These are phyloP conservation scores for Xylocampa areola DNA, from an alignment of 2,888 invertebrate genomes.

Conservation along the genomic window DNA sequence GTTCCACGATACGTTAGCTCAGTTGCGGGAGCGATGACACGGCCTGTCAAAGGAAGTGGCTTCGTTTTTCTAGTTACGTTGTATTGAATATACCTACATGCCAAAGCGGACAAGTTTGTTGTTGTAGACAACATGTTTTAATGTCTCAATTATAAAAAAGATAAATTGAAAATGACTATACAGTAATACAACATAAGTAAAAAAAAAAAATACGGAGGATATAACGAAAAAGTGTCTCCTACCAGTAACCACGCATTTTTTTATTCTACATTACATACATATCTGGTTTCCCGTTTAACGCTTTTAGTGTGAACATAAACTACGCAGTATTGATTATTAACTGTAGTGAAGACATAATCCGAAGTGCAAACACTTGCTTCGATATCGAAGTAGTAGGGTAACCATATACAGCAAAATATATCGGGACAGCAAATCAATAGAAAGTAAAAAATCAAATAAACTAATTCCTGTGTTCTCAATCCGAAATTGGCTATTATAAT, in stretches of 20 bases:
- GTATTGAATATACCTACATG: too few species aligned
- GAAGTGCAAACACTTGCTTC: slow-evolving; percentile 45
- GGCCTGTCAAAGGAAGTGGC: too few species aligned
- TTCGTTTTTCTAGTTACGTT: too few species aligned
- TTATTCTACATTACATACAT: neutral
- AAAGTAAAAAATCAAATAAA: slow-evolving; percentile 24
- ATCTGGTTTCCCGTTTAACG: slow-evolving; percentile 23
- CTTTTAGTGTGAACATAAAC: slow-evolving; percentile 22
- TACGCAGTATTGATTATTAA: slow-evolving; percentile 26
- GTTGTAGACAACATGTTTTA: too few species aligned
- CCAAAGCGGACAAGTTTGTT: too few species aligned
- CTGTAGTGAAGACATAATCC: slow-evolving; percentile 24
- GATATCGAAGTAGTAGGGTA: slow-evolving; percentile 33
- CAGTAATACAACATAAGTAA: too few species aligned
- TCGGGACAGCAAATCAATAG: slow-evolving; percentile 6
- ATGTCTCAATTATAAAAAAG: too few species aligned
- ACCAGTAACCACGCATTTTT: neutral
- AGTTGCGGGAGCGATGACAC: too few species aligned
- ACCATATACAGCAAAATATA: slow-evolving; percentile 28
- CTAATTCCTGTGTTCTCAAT: slow-evolving; percentile 4
- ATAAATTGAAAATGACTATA: too few species aligned
- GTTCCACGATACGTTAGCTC: too few species aligned
- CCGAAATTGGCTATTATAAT: slow-evolving; percentile 34
- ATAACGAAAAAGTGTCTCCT: neutral
- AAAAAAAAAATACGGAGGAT: too few species aligned